Percentiles rank a stretch among this genome's conserved stretches.
Conservation (phyloP, 2,113 vertebrate species). For the Proterorhinus semilunaris region DNA sequence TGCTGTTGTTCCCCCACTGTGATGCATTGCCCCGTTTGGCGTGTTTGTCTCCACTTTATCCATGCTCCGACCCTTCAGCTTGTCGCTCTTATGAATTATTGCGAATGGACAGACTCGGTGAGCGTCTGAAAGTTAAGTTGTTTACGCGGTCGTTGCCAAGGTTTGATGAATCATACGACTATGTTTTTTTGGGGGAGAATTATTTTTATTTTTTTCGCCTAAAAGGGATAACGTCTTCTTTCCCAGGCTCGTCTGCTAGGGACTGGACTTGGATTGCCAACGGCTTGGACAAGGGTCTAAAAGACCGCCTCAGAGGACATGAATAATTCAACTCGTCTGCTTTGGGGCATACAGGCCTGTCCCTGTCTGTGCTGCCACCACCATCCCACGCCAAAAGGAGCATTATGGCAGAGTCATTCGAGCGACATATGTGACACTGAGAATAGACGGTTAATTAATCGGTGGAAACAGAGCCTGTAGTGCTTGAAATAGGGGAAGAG, state of each 20-base stretch:
- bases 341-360: constrained; percentile 60
- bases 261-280: constrained; percentile 56
- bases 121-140: constrained; percentile 20
- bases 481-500: too few relatives aligned
- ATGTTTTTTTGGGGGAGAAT: constrained; percentile 27
- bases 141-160: constrained; percentile 15
- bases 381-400: constrained; percentile 6
- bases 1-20: not conserved
- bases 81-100: not conserved
- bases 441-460: too few relatives aligned
- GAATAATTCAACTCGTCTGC: constrained; percentile 68
- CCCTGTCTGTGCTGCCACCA: constrained; percentile 58
- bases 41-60: constrained; percentile 4
- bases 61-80: constrained; percentile 4
- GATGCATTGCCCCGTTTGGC: constrained; percentile 1
- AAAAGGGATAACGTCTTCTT: constrained; percentile 44
- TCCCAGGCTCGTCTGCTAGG: constrained; percentile 44
- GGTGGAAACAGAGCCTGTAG: too few relatives aligned
- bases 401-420: constrained; percentile 13
- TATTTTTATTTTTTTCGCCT: not conserved
- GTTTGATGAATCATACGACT: constrained; percentile 49
- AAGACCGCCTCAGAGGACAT: constrained; percentile 45
- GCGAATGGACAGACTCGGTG: constrained; percentile 3
- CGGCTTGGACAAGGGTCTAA: constrained; percentile 62
- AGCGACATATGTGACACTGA: constrained; percentile 21